Conservation (phyloP, 2,888 invertebrate genomes). For the Synergus laeviventris region DNA sequence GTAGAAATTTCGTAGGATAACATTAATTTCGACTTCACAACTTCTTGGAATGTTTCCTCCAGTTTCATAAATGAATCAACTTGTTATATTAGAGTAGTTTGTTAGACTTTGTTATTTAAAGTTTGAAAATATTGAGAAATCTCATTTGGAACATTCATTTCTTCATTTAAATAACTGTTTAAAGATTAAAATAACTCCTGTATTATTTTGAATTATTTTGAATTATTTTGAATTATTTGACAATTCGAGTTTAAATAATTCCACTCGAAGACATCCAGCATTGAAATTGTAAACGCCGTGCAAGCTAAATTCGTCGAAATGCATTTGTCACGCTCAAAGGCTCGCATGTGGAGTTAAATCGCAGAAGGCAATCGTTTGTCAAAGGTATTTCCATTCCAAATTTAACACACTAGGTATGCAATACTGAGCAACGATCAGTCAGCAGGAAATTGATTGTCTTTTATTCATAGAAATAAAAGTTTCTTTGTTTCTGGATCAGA, state of each 20-base stretch:
- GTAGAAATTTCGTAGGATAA: conserved; percentile 23
- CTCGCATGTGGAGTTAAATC: conserved; percentile 38
- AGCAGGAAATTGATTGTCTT: conserved; percentile 24
- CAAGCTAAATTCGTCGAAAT: conserved; percentile 37
- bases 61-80: conserved; percentile 16
- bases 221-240: conserved; percentile 11
- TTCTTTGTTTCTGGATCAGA: neutral
- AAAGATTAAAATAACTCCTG: neutral
- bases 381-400: conserved; percentile 40
- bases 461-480: conserved; percentile 4
- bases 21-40: conserved; percentile 9
- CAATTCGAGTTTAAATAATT: conserved; percentile 30
- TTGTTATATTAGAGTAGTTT: conserved; percentile 23
- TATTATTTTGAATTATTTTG: conserved; percentile 11
- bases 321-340: conserved; percentile 39
- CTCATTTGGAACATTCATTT: neutral
- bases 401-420: conserved; percentile 16
- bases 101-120: conserved; percentile 4
- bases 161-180: neutral
- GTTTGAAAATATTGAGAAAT: neutral
- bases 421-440: conserved; percentile 22
- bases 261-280: conserved; percentile 31
- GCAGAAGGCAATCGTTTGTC: conserved; percentile 39
- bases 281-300: conserved; percentile 38
- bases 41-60: conserved; percentile 15